Evolutionary conservation across 2,797 vertebrate species (phyloP), one percentile per base, ranked within the genome.

Genomic region (Cossypha dichroa): DNA sequence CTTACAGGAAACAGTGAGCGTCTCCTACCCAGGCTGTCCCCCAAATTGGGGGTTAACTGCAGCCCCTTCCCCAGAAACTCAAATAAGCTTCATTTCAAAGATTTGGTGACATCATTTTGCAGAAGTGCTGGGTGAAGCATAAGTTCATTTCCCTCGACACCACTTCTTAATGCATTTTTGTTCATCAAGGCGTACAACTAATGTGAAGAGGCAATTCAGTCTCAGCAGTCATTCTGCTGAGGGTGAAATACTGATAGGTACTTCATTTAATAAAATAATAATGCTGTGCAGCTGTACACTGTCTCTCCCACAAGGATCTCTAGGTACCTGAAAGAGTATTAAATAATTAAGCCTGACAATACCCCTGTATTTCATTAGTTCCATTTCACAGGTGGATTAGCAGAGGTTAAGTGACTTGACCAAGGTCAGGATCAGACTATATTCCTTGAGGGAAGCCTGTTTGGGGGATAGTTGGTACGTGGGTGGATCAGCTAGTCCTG

Each of bases 261-360:
- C 95, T 94, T 96, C 91, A 94, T 93, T 96, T 94, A 90, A 96
- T 97, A 95, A 97, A 97, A 96, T 95, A 97, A 85, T 95, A 95
- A 96, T 96, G 94, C 69, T 90, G 85, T 94, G 95, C 93, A 96
- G 96, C 91, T 97, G 96, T 95, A 95, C 33, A 29, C 69, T 83
- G 88, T 70, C 87, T 97, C 58, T 96, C 96, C 96, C 85, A 91
- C 87, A 92, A 94, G 94, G 79, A 91, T 95, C 89, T 93, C 66
- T 33, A 93, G 85, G 87, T 96, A 93, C 94, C 82, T 96, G 95
- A 91, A 97, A 96, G 88, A 93, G 69, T 88, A 94, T 96, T 96
- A 96, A 97, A 96, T 96, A 97, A 96, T 96, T 97, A 96, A 97
- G 64, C 64, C 66, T 96, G 95, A 93, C 94, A 96, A 96, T 94